Evolutionary conservation across 2,888 invertebrate genomes (phyloP).

Genomic region (Rotaria magnacalcarata): DNA sequence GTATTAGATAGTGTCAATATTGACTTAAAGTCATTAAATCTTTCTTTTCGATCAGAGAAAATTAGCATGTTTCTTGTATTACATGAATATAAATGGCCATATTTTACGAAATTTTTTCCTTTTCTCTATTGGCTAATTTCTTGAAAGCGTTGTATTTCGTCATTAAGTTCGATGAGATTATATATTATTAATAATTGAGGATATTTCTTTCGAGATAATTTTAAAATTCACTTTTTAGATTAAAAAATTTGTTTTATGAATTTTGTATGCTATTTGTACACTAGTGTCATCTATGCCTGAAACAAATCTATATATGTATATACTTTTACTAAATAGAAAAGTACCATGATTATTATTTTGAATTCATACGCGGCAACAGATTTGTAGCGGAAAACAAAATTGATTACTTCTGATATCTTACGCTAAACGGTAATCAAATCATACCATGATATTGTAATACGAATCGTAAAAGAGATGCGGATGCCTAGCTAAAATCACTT

Average conservation of each 20-base stretch:
- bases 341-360: too few species aligned
- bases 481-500: too few species aligned
- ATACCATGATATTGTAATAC: too few species aligned
- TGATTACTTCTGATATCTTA: too few species aligned
- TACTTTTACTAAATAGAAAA: too few species aligned
- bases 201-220: not conserved
- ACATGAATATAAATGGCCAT: not conserved
- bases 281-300: not conserved
- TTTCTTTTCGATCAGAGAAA: not conserved
- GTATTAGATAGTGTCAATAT: not conserved
- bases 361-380: too few species aligned
- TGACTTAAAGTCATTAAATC: not conserved
- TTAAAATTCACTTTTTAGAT: not conserved
- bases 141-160: not conserved
- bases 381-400: too few species aligned
- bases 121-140: not conserved
- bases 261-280: not conserved
- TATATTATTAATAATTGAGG: not conserved
- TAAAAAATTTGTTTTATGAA: not conserved
- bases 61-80: not conserved
- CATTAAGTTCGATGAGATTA: not conserved
- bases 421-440: too few species aligned
- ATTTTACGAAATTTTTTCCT: not conserved
- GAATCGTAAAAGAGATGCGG: too few species aligned
- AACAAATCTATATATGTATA: too few species aligned